These are phyloP conservation scores for Sitodiplosis mosellana DNA, from an alignment of 1,140 invertebrate species.

Conservation along the genomic window DNA sequence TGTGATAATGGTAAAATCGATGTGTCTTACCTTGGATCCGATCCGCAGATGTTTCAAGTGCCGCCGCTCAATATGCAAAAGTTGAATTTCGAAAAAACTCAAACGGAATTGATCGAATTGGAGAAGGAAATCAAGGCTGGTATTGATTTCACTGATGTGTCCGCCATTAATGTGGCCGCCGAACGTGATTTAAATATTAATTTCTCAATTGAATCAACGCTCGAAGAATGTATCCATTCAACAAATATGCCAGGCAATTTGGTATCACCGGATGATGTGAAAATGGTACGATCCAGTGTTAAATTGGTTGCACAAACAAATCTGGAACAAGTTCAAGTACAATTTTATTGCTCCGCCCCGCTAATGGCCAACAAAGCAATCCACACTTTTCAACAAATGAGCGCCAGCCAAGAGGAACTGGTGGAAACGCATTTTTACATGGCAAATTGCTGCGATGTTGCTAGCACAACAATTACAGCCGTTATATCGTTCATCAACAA, in stretches of 20 bases:
- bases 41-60: conserved; percentile 21
- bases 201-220: conserved; percentile 11
- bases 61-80: conserved; percentile 16
- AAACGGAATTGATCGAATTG: conserved; percentile 20
- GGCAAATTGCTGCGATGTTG: conserved; percentile 14
- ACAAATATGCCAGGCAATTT: neutral
- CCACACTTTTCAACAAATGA: conserved; percentile 13
- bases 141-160: conserved; percentile 17
- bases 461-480: conserved; percentile 13
- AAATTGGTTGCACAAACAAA: conserved; percentile 12
- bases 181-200: conserved; percentile 16
- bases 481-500: conserved; percentile 17
- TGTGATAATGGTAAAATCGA: conserved; percentile 13
- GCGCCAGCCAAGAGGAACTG: conserved; percentile 8
- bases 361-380: conserved; percentile 16
- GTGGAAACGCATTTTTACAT: conserved; percentile 17
- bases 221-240: conserved; percentile 10
- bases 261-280: conserved; percentile 11
- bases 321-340: conserved; percentile 16
- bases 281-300: conserved; percentile 13
- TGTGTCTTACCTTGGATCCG: conserved; percentile 20
- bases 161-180: conserved; percentile 1
- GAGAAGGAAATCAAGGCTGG: conserved; percentile 24
- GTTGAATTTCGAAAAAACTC: conserved; percentile 17
- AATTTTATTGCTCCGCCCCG: conserved; percentile 11